Conservation (phyloP, 2,797 vertebrate species). For the Microctenopoma steveboyesi region DNA sequence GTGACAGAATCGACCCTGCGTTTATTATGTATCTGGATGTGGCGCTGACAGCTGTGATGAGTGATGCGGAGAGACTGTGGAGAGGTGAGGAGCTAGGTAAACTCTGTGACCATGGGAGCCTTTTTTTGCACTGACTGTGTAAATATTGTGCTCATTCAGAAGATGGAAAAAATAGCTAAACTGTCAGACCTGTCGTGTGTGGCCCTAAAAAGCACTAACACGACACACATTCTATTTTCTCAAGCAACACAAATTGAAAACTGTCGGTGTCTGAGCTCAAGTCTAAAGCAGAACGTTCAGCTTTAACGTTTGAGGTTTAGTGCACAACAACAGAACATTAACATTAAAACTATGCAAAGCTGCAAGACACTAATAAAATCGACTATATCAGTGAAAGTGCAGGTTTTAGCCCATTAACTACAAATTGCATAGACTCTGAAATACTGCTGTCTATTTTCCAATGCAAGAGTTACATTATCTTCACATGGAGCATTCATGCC, state of each 20-base stretch:
- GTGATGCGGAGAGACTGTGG: slow-evolving; percentile 36
- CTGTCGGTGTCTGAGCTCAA: no score
- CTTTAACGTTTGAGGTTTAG: neutral
- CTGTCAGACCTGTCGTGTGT: slow-evolving; percentile 19
- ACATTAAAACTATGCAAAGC: neutral
- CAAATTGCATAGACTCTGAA: slow-evolving; percentile 18
- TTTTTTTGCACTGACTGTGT: slow-evolving; percentile 19
- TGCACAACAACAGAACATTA: neutral
- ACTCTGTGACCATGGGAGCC: slow-evolving; percentile 13
- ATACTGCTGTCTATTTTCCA: slow-evolving; percentile 2
- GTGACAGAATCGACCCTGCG: slow-evolving; percentile 26
- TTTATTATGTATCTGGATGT: slow-evolving; percentile 57
- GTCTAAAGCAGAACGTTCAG: neutral
- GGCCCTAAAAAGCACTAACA: neutral
- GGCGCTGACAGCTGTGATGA: slow-evolving; percentile 46
- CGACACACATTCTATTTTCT: neutral
- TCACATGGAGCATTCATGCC: neutral
- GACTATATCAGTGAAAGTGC: neutral
- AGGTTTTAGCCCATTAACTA: slow-evolving; percentile 32
- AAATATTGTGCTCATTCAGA: slow-evolving; percentile 31
- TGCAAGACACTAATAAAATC: slow-evolving; percentile 14
- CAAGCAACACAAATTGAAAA: neutral
- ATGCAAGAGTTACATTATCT: neutral
- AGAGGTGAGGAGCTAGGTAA: slow-evolving; percentile 34
- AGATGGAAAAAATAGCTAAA: slow-evolving; percentile 11